Base-by-base conservation (phyloP, 2,797 vertebrate species). In the Mallotus villosus region DNA sequence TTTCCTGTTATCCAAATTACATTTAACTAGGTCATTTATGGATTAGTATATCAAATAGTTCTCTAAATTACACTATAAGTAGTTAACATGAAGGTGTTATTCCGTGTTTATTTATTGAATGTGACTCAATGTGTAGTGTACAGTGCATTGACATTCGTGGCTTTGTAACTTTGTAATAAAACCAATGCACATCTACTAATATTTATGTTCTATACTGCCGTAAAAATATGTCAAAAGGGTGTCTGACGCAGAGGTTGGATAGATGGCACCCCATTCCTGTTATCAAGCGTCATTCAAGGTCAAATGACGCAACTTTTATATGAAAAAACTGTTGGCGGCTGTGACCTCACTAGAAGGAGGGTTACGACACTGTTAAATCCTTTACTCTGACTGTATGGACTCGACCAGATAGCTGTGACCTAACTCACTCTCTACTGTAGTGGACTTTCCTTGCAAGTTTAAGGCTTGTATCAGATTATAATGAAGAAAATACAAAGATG, bases 1-100 rank as follows among this genome's bases (percentile, higher is more conserved):
- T 82, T 85, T 83, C 85, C 77, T 82, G 75, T 78, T 76, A 83
- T 88, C 77, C 87, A 80, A 86, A 83, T 76, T 85, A 72, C 79
- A 86, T 81, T 85, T 82, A 84, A 75, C 75, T 80, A 53, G 64
- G 71, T 72, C 55, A 74, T 70, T 86, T 61, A 77, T 83, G 61
- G 64, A 78, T 72, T 81, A 60, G 76, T 86, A 84, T 82, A 82
- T 79, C 76, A 74, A 84, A 76, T 11, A 70, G 62, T 78, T 67
- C 84, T 86, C 72, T 82, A 73, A 17, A 68, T 82, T 49, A 74
- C 27, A 60, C n/a, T 27, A 11, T 59, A 24, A 16, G 53, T 73
- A 9, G 62, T 63, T 37, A 24, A 51, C 37, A 46, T 46, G 9
- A 46, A 46, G 41, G 41, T 66, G n/a, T 41, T 49, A 22, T 65